A percentile compares a stretch with the other conserved stretches of the same genome.
Evolutionary conservation across 1,140 invertebrate genomes (phyloP).

Genomic region (Pseudobourletiella spinata): DNA sequence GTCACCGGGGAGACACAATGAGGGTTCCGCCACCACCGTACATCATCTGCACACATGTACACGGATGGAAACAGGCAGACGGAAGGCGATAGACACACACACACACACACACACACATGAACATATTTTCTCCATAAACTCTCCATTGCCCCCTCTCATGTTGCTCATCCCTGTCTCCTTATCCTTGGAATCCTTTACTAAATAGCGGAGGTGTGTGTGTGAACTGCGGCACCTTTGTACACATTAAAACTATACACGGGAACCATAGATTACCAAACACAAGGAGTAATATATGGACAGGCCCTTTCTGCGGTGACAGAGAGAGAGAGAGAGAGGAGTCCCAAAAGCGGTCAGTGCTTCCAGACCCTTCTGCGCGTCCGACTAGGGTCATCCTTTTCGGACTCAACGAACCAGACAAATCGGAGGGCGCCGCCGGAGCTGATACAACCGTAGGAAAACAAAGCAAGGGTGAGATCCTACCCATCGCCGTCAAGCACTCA

Average conservation of each 20-base stretch:
- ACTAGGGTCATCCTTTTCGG: constrained; percentile 33
- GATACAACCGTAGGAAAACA: constrained; percentile 24
- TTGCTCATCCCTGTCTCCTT: background rate
- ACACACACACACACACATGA: too few relatives aligned
- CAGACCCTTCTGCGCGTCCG: constrained; percentile 14
- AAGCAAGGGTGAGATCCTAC: constrained; percentile 24
- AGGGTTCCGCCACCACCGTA: too few relatives aligned
- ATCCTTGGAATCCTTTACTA: constrained; percentile 7
- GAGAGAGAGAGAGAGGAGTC: too few relatives aligned
- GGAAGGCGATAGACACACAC: too few relatives aligned
- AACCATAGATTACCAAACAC: constrained; percentile 10
- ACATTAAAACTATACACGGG: constrained; percentile 34
- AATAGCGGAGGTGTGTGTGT: constrained; percentile 15
- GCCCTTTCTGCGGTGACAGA: constrained; percentile 18
- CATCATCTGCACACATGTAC: too few relatives aligned
- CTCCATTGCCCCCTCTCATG: too few relatives aligned
- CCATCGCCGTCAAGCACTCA: constrained; percentile 37
- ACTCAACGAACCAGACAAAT: constrained; percentile 33
- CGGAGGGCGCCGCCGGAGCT: constrained; percentile 34
- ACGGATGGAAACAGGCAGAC: too few relatives aligned
- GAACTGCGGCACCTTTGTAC: constrained; percentile 33
- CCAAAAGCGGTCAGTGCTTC: constrained; percentile 24
- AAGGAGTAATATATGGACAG: constrained; percentile 5
- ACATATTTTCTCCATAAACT: too few relatives aligned
- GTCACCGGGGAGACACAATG: too few relatives aligned